Evolutionary conservation across 2,888 invertebrate genomes (phyloP).

Genomic region (Piscicola geometra): DNA sequence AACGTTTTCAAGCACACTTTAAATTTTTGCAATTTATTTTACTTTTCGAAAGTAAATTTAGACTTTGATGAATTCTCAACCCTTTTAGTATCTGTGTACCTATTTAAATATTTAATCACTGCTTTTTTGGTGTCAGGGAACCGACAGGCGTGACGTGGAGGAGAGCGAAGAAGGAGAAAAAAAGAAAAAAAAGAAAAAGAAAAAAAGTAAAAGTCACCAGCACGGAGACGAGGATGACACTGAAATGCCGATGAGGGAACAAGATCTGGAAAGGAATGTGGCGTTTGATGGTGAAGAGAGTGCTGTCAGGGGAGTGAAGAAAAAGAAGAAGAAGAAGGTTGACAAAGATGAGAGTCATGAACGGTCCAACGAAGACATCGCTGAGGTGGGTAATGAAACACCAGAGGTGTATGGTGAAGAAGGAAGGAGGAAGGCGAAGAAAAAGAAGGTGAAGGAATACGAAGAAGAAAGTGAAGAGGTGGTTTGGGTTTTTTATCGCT

Average conservation of each 20-base stretch:
- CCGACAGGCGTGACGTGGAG: too few species aligned
- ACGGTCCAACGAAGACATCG: background rate
- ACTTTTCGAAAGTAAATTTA: too few species aligned
- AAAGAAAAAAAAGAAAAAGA: background rate
- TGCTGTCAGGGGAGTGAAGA: background rate
- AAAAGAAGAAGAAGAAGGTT: slow-evolving; percentile 31
- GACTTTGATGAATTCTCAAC: too few species aligned
- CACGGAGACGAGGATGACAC: background rate
- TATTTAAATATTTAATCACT: too few species aligned
- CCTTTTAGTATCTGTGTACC: too few species aligned
- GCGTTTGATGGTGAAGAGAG: background rate
- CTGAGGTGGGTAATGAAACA: too few species aligned
- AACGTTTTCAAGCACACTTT: too few species aligned
- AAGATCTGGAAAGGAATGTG: background rate
- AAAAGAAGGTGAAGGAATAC: background rate
- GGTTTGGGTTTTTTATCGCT: background rate
- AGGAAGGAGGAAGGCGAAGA: slow-evolving; percentile 19
- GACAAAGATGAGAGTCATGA: background rate
- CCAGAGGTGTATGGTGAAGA: background rate
- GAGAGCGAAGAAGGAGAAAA: too few species aligned
- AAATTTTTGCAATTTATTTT: too few species aligned
- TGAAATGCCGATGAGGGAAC: background rate
- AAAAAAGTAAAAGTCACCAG: slow-evolving; percentile 15
- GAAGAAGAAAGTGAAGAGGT: background rate
- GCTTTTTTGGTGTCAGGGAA: too few species aligned